Conservation (phyloP, 2,797 vertebrate species). For the Cetoscarus ocellatus region DNA sequence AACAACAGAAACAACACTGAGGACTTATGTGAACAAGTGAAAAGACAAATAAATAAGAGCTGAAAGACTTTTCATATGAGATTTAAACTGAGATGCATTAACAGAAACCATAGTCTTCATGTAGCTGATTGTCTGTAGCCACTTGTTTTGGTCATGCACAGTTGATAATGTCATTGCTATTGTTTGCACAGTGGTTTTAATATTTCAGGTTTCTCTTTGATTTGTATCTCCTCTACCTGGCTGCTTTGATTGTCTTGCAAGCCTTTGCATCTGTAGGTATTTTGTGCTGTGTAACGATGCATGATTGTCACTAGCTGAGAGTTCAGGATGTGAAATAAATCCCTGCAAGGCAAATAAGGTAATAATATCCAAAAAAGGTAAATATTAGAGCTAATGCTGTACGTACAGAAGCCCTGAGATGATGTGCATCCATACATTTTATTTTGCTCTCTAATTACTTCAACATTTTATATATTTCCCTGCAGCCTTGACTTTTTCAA, state of each 20-base stretch:
- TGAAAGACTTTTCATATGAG: conserved; percentile 61
- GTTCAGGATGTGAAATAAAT: conserved; percentile 29
- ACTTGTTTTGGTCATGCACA: conserved; percentile 72
- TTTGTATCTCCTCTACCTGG: conserved; percentile 16
- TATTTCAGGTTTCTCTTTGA: conserved; percentile 40
- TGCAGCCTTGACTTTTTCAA: too few relatives aligned
- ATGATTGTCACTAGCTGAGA: conserved; percentile 75
- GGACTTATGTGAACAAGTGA: conserved; percentile 72
- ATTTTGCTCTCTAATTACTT: too few relatives aligned
- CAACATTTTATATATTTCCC: too few relatives aligned
- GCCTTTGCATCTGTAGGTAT: not conserved
- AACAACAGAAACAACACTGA: conserved; percentile 76
- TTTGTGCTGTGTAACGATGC: conserved; percentile 29
- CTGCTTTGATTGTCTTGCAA: conserved; percentile 68
- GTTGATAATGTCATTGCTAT: conserved; percentile 43
- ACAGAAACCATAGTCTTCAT: conserved; percentile 58
- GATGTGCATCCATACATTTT: too few relatives aligned
- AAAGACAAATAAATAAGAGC: conserved; percentile 79
- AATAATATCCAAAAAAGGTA: not conserved
- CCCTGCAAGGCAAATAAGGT: not conserved
- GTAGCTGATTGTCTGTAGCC: conserved; percentile 71
- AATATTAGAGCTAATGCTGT: not conserved
- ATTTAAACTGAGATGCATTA: conserved; percentile 66
- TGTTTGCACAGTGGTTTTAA: conserved; percentile 48
- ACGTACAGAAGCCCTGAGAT: not conserved